A percentile compares a stretch with the other conserved stretches of the same genome.
Evolutionary conservation across 2,797 vertebrate species (phyloP).

Genomic region (Sphaeramia orbicularis): DNA sequence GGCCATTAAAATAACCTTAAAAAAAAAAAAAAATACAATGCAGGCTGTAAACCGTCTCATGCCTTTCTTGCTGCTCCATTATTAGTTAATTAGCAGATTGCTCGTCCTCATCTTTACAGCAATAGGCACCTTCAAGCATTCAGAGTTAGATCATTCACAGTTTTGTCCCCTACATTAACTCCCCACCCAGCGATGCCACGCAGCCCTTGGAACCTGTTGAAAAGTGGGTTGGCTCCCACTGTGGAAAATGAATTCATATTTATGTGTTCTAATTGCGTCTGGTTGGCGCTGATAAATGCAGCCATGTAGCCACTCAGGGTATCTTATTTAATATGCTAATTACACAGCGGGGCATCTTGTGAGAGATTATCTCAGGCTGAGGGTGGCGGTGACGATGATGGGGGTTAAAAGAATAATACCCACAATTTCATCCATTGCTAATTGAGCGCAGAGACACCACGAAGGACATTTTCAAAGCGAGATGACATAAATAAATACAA

Average conservation of each 20-base stretch:
- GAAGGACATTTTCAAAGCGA: slow-evolving; percentile 53
- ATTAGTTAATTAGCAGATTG: slow-evolving; percentile 76
- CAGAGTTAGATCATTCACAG: slow-evolving; percentile 71
- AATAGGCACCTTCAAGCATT: slow-evolving; percentile 68
- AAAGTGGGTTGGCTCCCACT: slow-evolving; percentile 52
- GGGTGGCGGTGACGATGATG: slow-evolving; percentile 29
- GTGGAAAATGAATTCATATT: slow-evolving; percentile 68
- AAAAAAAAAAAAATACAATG: slow-evolving; percentile 23
- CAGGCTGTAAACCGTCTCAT: slow-evolving; percentile 44
- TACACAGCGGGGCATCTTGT: slow-evolving; percentile 58
- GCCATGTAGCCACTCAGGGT: slow-evolving; percentile 51
- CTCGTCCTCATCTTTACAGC: slow-evolving; percentile 69
- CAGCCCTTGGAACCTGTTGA: slow-evolving; percentile 59
- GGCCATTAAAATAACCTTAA: slow-evolving; percentile 27
- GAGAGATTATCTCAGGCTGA: slow-evolving; percentile 49
- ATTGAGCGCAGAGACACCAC: slow-evolving; percentile 54
- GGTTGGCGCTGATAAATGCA: slow-evolving; percentile 77
- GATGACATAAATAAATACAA: slow-evolving; percentile 39
- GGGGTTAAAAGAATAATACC: slow-evolving; percentile 53
- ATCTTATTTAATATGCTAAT: slow-evolving; percentile 83
- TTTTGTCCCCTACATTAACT: slow-evolving; percentile 56
- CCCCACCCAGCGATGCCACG: slow-evolving; percentile 24
- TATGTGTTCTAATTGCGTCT: slow-evolving; percentile 76
- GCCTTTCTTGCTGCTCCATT: slow-evolving; percentile 57
- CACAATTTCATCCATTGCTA: slow-evolving; percentile 50